Percentiles rank a stretch among this genome's conserved stretches.
Evolutionary conservation across 2,888 invertebrate genomes (phyloP).

Genomic region (Liodrosophila aerea): DNA sequence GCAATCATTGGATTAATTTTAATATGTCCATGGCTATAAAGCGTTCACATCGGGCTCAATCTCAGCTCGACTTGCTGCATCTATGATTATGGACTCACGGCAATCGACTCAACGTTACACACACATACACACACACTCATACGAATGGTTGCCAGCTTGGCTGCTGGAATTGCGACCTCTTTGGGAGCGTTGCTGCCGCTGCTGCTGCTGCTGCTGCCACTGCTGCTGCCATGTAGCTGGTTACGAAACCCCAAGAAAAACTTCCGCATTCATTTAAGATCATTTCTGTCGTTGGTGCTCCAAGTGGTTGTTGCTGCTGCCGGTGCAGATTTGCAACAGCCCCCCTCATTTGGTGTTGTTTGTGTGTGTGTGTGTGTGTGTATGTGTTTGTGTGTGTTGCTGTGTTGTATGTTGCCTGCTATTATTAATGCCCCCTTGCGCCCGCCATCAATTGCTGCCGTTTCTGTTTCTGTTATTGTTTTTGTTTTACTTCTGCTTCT

Average conservation of each 20-base stretch:
- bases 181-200: slow-evolving; percentile 59
- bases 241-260: slow-evolving; percentile 82
- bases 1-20: slow-evolving; percentile 79
- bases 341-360: slow-evolving; percentile 71
- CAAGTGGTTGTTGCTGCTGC: slow-evolving; percentile 62
- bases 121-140: slow-evolving; percentile 32
- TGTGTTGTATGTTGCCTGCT: slow-evolving; percentile 49
- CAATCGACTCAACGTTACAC: slow-evolving; percentile 58
- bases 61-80: slow-evolving; percentile 63
- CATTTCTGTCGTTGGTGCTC: slow-evolving; percentile 80
- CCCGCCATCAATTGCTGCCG: slow-evolving; percentile 12
- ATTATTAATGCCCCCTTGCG: slow-evolving; percentile 62
- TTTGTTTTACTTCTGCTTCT: slow-evolving; percentile 49
- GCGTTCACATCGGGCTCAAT: slow-evolving; percentile 61
- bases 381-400: slow-evolving; percentile 50
- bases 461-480: slow-evolving; percentile 24
- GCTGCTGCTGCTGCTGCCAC: slow-evolving; percentile 39
- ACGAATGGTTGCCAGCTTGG: slow-evolving; percentile 51
- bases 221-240: slow-evolving; percentile 66
- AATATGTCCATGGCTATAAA: slow-evolving; percentile 75
- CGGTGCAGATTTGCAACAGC: slow-evolving; percentile 61
- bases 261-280: slow-evolving; percentile 83
- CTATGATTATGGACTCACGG: slow-evolving; percentile 76
- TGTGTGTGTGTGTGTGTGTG: slow-evolving; percentile 40
- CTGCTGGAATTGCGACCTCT: slow-evolving; percentile 76